Evolutionary conservation across 2,113 vertebrate species (phyloP).

Genomic region (Trinectes maculatus): DNA sequence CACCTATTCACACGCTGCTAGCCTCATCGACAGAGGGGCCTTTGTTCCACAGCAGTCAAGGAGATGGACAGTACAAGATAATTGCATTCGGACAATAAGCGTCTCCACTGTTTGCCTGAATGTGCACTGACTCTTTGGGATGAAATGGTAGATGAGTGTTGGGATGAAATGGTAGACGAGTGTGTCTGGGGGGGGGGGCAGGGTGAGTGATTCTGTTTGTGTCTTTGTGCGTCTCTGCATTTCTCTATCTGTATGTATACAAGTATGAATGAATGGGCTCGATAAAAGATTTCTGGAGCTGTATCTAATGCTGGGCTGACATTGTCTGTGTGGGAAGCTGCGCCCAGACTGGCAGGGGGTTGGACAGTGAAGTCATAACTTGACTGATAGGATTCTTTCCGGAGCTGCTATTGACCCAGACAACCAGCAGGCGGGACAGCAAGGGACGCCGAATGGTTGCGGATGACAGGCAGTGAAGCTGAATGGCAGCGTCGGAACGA

Average conservation of each 20-base stretch:
- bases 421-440: constrained; percentile 26
- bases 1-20: constrained; percentile 75
- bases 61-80: constrained; percentile 80
- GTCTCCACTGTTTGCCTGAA: constrained; percentile 73
- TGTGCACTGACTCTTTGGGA: constrained; percentile 74
- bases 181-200: constrained; percentile 30
- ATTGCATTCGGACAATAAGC: constrained; percentile 75
- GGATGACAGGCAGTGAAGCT: constrained; percentile 26
- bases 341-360: constrained; percentile 54
- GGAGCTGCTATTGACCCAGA: constrained; percentile 34
- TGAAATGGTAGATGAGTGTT: constrained; percentile 72
- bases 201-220: constrained; percentile 50
- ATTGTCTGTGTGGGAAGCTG: constrained; percentile 44
- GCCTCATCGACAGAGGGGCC: constrained; percentile 77
- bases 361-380: constrained; percentile 66
- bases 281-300: constrained; percentile 66
- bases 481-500: constrained; percentile 42
- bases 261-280: constrained; percentile 56
- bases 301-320: constrained; percentile 56
- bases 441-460: constrained; percentile 20
- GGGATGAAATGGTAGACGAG: constrained; percentile 12
- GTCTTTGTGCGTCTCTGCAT: constrained; percentile 54
- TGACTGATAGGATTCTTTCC: constrained; percentile 66
- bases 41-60: constrained; percentile 74
- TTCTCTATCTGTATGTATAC: constrained; percentile 59